Conservation (phyloP, 2,888 invertebrate species). For the Polydrusus tereticollis region DNA sequence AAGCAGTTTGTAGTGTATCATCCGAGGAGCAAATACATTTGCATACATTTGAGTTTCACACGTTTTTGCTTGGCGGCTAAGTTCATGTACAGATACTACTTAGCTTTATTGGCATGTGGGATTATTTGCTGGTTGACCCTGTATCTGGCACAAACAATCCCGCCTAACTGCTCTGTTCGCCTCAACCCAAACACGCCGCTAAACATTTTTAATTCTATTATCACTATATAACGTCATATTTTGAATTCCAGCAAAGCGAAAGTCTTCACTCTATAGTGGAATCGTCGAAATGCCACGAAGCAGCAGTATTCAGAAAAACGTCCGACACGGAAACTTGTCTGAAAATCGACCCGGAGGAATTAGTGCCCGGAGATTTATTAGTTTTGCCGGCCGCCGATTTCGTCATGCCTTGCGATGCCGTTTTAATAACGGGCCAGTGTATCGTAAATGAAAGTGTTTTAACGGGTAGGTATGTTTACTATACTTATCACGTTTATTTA, state of each 20-base stretch:
- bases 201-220: too few relatives aligned
- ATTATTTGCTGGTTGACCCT: too few relatives aligned
- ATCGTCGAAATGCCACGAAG: conserved; percentile 71
- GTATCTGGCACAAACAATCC: too few relatives aligned
- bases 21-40: too few relatives aligned
- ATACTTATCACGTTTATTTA: too few relatives aligned
- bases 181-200: too few relatives aligned
- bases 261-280: conserved; percentile 78
- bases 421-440: conserved; percentile 87
- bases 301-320: conserved; percentile 73
- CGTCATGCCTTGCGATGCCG: conserved; percentile 86
- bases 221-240: conserved; percentile 50
- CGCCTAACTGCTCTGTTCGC: too few relatives aligned
- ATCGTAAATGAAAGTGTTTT: conserved; percentile 96
- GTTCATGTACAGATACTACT: too few relatives aligned
- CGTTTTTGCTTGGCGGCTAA: too few relatives aligned
- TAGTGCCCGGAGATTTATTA: conserved; percentile 91
- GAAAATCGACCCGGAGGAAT: conserved; percentile 71
- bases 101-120: too few relatives aligned
- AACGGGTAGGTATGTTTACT: conserved; percentile 80
- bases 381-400: conserved; percentile 85
- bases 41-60: too few relatives aligned
- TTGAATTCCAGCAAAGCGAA: conserved; percentile 73
- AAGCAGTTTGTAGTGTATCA: too few relatives aligned
- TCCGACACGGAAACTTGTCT: conserved; percentile 65